Evolutionary conservation across 2,113 vertebrate genomes (phyloP).

Genomic region (Electrona antarctica): DNA sequence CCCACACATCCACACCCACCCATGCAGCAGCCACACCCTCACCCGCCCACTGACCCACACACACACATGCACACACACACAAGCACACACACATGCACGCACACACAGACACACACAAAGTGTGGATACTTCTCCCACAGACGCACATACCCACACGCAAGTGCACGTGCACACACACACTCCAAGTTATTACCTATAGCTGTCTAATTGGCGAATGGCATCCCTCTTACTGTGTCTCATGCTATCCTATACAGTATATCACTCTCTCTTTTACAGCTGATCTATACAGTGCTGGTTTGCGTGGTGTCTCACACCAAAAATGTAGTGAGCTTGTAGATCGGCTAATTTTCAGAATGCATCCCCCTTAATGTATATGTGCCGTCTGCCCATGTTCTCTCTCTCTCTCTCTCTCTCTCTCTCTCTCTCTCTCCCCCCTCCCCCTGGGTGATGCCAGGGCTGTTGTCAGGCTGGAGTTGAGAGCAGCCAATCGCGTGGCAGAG

Average conservation of each 20-base stretch:
- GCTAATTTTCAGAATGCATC: too few species aligned
- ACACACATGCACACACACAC: neutral
- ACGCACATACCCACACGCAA: conserved; percentile 3
- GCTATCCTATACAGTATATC: neutral
- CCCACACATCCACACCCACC: neutral
- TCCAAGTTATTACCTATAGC: conserved; percentile 9
- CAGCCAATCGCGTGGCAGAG: conserved; percentile 73
- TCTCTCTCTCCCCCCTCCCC: conserved; percentile 53
- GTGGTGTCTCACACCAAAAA: too few species aligned
- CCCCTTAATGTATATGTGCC: conserved; percentile 65
- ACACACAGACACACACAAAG: neutral
- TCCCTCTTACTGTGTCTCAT: neutral
- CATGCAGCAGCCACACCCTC: neutral
- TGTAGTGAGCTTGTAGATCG: too few species aligned
- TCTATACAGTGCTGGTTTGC: too few species aligned
- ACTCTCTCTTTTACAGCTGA: neutral
- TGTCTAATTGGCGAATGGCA: conserved; percentile 17
- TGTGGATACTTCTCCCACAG: too few species aligned
- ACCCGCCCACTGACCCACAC: neutral
- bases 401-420: neutral
- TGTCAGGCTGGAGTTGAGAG: conserved; percentile 71
- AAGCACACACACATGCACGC: conserved; percentile 2
- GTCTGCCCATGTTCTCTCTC: conserved; percentile 50
- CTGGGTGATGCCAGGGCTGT: conserved; percentile 76
- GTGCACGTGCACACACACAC: neutral